Evolutionary conservation across 2,888 invertebrate genomes (phyloP).

Genomic region (Lasioglossum lativentre): DNA sequence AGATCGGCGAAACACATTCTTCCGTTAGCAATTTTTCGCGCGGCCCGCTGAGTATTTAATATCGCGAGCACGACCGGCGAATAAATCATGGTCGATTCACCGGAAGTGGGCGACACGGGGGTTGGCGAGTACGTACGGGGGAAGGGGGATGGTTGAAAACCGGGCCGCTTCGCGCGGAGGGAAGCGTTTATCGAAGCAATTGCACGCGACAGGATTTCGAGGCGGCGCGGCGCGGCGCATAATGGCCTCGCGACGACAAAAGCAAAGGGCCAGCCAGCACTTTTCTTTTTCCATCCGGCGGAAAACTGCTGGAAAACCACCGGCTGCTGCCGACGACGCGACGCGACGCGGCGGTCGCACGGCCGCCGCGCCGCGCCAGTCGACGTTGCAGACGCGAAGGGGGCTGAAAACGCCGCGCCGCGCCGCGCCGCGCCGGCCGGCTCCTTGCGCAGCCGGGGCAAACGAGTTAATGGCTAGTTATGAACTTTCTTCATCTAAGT

Average conservation of each 20-base stretch:
- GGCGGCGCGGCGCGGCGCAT: constrained; percentile 23
- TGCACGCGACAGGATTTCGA: constrained; percentile 6
- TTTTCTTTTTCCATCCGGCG: constrained; percentile 18
- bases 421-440: constrained; percentile 31
- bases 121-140: background rate
- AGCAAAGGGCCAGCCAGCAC: constrained; percentile 23
- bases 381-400: background rate
- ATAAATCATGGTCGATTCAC: constrained; percentile 26
- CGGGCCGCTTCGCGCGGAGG: background rate
- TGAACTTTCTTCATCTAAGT: constrained; percentile 80
- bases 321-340: constrained; percentile 13
- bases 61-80: background rate
- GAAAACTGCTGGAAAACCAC: background rate
- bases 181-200: constrained; percentile 33
- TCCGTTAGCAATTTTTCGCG: background rate
- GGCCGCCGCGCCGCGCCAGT: background rate
- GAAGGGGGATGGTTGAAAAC: background rate
- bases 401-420: constrained; percentile 35
- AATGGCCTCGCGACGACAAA: constrained; percentile 36
- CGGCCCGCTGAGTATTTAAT: constrained; percentile 5
- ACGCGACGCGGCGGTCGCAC: background rate
- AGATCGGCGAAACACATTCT: constrained; percentile 6
- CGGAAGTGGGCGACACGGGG: too few species aligned
- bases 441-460: constrained; percentile 47
- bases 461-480: constrained; percentile 79